A percentile compares a stretch with the other conserved stretches of the same genome.
These are phyloP conservation scores for Eurytoma californica DNA, from an alignment of 2,888 invertebrate species.

Conservation along the genomic window DNA sequence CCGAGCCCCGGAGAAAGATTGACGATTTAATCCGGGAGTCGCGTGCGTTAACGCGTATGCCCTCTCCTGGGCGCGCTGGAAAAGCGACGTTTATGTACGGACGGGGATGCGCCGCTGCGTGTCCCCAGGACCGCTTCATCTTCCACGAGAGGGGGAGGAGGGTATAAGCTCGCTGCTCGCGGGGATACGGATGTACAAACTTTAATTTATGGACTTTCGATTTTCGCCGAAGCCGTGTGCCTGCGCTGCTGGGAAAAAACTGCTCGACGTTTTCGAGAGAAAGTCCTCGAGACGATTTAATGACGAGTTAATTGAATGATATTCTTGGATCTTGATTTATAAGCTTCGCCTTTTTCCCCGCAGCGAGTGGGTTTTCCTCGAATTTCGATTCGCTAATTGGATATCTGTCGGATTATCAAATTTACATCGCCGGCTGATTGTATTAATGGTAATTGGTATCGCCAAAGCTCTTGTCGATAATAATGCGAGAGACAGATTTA, in stretches of 20 bases:
- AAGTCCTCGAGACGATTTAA: constrained; percentile 40
- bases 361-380: not conserved
- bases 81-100: constrained; percentile 20
- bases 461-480: constrained; percentile 11
- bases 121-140: constrained; percentile 39
- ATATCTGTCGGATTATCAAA: constrained; percentile 22
- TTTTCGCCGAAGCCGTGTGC: constrained; percentile 37
- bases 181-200: not conserved
- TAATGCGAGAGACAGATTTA: not conserved
- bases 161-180: not conserved
- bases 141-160: constrained; percentile 1
- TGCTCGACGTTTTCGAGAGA: constrained; percentile 23
- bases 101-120: not conserved
- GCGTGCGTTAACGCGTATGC: constrained; percentile 36
- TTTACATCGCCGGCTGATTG: constrained; percentile 23
- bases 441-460: too few relatives aligned
- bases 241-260: constrained; percentile 1
- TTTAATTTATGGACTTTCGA: constrained; percentile 46
- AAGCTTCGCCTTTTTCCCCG: not conserved
- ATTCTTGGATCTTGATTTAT: constrained; percentile 43
- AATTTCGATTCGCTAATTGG: constrained; percentile 45
- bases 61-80: not conserved
- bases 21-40: constrained; percentile 52
- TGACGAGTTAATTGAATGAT: constrained; percentile 56
- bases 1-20: constrained; percentile 19